Evolutionary conservation across 2,888 invertebrate species (phyloP).

Genomic region (Cabera pusaria): DNA sequence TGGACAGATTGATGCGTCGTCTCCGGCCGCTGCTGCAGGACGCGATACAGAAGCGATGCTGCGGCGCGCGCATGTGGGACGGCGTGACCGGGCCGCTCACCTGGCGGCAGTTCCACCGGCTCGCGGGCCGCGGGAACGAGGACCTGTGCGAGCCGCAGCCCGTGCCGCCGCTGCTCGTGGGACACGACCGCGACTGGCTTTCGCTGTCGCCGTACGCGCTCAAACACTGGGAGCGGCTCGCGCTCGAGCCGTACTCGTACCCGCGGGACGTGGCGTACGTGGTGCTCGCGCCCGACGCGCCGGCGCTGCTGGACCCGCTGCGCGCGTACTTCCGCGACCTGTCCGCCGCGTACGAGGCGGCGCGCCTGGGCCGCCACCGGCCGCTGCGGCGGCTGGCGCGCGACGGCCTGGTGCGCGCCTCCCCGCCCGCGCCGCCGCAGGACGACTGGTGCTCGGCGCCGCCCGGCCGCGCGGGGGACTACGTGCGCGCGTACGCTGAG

Average conservation of each 20-base stretch:
- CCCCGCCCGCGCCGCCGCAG: constrained; percentile 83
- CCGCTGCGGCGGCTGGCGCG: constrained; percentile 92
- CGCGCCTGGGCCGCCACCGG: constrained; percentile 95
- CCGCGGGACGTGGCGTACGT: constrained; percentile 97
- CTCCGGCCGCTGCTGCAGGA: constrained; percentile 97
- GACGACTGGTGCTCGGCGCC: constrained; percentile 49
- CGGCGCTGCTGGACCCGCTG: constrained; percentile 90
- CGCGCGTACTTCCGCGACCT: constrained; percentile 96
- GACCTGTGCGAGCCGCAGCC: constrained; percentile 99
- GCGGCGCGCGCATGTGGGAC: constrained; percentile 95
- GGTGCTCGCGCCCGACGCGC: constrained; percentile 96
- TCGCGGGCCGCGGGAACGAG: constrained; percentile 96
- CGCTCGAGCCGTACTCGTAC: constrained; percentile 98
- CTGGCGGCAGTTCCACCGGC: constrained; percentile 98
- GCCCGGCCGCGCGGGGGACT: constrained; percentile 90
- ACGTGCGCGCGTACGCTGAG: constrained; percentile 92
- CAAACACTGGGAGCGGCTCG: constrained; percentile 97
- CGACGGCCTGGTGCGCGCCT: constrained; percentile 94
- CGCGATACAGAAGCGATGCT: constrained; percentile 96
- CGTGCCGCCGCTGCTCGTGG: constrained; percentile 96
- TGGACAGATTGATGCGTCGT: constrained; percentile 87
- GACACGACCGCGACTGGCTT: constrained; percentile 97
- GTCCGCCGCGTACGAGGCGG: constrained; percentile 96
- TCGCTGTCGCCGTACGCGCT: constrained; percentile 97
- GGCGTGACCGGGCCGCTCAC: constrained; percentile 98